A percentile compares a stretch with the other conserved stretches of the same genome.
Evolutionary conservation across 2,888 invertebrate genomes (phyloP).

Genomic region (Panzeria rudis): DNA sequence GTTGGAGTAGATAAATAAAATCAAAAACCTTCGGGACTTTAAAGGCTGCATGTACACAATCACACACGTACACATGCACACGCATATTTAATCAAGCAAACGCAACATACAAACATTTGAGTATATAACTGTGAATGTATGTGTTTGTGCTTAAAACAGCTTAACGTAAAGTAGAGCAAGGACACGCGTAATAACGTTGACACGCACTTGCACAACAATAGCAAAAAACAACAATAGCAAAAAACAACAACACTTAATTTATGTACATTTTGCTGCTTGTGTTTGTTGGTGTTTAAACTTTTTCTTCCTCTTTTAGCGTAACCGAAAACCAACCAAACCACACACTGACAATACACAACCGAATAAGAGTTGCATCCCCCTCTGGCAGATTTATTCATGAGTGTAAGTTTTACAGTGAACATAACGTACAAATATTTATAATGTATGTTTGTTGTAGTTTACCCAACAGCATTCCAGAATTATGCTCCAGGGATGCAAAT

Average conservation of each 20-base stretch:
- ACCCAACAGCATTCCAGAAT: constrained; percentile 69
- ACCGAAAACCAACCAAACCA: constrained; percentile 59
- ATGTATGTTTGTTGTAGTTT: constrained; percentile 18
- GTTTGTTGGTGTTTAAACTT: constrained; percentile 1
- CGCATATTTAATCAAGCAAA: background rate
- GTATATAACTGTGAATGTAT: background rate
- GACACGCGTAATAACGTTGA: constrained; percentile 75
- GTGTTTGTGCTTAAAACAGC: constrained; percentile 32
- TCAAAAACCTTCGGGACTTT: constrained; percentile 66
- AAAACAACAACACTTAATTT: constrained; percentile 54
- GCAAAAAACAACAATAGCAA: constrained; percentile 25
- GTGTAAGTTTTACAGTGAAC: constrained; percentile 22
- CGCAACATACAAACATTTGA: constrained; percentile 20
- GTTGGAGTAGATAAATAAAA: constrained; percentile 48
- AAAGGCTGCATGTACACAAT: constrained; percentile 26
- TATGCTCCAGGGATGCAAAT: constrained; percentile 63
- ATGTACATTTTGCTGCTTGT: constrained; percentile 37
- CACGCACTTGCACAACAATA: constrained; percentile 68
- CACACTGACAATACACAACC: constrained; percentile 52
- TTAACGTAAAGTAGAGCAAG: constrained; percentile 79
- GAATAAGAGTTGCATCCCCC: constrained; percentile 27
- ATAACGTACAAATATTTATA: background rate
- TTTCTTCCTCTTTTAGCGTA: constrained; percentile 29
- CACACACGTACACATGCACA: background rate
- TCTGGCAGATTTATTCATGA: constrained; percentile 51